A percentile compares a stretch with the other conserved stretches of the same genome.
Conservation (phyloP, 2,797 vertebrate genomes). For the Trematomus bernacchii region DNA sequence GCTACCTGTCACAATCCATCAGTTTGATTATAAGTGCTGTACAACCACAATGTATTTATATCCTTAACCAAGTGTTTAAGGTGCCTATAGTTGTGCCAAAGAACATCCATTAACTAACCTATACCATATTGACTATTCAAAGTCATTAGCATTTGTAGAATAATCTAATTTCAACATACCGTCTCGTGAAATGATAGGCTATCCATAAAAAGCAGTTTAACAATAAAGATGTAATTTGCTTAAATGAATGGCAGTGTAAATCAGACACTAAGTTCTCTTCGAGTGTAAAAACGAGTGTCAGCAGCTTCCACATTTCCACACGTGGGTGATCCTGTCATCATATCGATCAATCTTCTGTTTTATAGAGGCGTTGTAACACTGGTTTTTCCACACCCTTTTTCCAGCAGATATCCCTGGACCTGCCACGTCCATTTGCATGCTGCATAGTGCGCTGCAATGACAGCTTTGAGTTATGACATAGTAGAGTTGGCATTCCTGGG, state of each 20-base stretch:
- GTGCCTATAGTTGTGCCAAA: neutral
- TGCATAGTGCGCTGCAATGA: conserved; percentile 40
- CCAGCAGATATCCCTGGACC: conserved; percentile 37
- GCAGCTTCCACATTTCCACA: conserved; percentile 28
- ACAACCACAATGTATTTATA: too few relatives aligned
- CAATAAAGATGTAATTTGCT: neutral
- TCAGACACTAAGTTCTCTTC: conserved; percentile 9
- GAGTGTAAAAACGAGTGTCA: conserved; percentile 12
- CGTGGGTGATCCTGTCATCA: conserved; percentile 54
- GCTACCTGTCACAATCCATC: neutral
- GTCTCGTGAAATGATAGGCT: neutral
- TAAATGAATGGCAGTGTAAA: conserved; percentile 19
- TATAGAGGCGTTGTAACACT: conserved; percentile 28
- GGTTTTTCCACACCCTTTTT: conserved; percentile 27
- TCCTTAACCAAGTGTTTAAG: neutral
- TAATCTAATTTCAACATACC: neutral
- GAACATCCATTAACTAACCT: neutral
- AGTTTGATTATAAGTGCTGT: too few relatives aligned
- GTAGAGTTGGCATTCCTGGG: conserved; percentile 63
- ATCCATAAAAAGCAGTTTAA: neutral
- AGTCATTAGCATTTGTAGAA: neutral
- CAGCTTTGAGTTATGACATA: conserved; percentile 70
- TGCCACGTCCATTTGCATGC: conserved; percentile 63
- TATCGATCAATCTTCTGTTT: conserved; percentile 41
- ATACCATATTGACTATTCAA: neutral